Evolutionary conservation across 1,140 invertebrate genomes (phyloP).

Genomic region (Probaryconus sp.): DNA sequence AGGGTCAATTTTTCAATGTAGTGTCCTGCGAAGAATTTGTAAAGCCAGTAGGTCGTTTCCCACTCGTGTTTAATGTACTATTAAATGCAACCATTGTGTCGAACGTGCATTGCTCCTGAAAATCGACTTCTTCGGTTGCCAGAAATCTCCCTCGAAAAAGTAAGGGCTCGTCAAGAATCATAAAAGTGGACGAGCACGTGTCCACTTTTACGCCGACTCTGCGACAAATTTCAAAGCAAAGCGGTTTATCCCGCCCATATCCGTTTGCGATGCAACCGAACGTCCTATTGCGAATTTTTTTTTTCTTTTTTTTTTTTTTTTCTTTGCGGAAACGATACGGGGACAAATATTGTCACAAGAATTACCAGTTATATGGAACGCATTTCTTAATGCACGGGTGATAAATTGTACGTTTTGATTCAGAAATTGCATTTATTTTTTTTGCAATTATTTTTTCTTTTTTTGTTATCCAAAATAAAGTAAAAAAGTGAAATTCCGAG

Average conservation of each 20-base stretch:
- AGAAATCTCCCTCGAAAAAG: slow-evolving; percentile 22
- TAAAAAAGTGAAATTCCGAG: no score
- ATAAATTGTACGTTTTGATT: no score
- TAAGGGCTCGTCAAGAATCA: slow-evolving; percentile 9
- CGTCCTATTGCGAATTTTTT: not conserved
- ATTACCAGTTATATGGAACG: not conserved
- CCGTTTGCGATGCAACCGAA: slow-evolving; percentile 16
- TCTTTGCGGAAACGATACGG: slow-evolving; percentile 34
- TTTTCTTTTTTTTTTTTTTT: not conserved
- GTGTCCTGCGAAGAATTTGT: slow-evolving; percentile 21
- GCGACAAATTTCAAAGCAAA: slow-evolving; percentile 62
- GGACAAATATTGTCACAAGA: slow-evolving; percentile 31
- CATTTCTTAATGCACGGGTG: no score
- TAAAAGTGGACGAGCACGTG: slow-evolving; percentile 60
- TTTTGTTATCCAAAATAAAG: no score
- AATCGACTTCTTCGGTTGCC: slow-evolving; percentile 51
- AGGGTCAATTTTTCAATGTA: slow-evolving; percentile 15
- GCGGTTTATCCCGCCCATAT: slow-evolving; percentile 50
- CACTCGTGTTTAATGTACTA: slow-evolving; percentile 62
- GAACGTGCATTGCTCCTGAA: slow-evolving; percentile 39
- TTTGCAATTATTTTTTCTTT: no score
- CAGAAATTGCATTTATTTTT: no score
- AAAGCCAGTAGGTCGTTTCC: slow-evolving; percentile 37
- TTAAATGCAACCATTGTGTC: slow-evolving; percentile 62
- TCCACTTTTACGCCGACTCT: slow-evolving; percentile 53